phyloP scores from a whole-genome alignment of 1,140 invertebrate species.

The Pseudomyrmex dendroicus region DNA sequence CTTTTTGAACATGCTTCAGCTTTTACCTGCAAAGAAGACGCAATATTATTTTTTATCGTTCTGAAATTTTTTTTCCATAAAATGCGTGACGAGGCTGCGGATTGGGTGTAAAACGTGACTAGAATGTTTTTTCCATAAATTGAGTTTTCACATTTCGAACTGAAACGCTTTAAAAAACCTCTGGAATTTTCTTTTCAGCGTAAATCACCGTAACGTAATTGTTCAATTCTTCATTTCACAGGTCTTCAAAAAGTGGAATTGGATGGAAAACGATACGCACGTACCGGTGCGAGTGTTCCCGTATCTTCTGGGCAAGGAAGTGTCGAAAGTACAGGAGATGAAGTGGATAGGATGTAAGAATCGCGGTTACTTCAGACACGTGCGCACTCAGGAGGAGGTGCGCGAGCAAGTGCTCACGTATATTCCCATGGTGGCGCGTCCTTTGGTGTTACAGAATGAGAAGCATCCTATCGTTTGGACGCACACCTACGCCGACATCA shows the following conservation, averaged over 20 bases:
- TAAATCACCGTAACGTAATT: too few relatives aligned
- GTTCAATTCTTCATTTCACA: conserved; percentile 46
- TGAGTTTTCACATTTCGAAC: too few relatives aligned
- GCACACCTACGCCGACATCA: conserved; percentile 93
- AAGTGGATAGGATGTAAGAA: conserved; percentile 98
- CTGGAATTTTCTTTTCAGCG: too few relatives aligned
- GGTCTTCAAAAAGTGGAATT: conserved; percentile 95
- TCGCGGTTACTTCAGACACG: conserved; percentile 96
- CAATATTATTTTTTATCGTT: too few relatives aligned
- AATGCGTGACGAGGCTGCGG: too few relatives aligned
- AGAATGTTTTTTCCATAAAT: too few relatives aligned
- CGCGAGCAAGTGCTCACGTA: conserved; percentile 97
- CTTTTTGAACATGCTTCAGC: too few relatives aligned
- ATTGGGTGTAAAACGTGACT: too few relatives aligned
- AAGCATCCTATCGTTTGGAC: conserved; percentile 95
- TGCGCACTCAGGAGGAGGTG: conserved; percentile 96
- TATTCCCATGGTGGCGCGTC: conserved; percentile 94
- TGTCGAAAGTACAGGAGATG: conserved; percentile 95
- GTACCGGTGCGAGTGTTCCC: conserved; percentile 97
- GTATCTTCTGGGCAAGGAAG: conserved; percentile 98
- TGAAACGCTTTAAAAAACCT: not conserved
- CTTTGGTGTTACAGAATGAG: conserved; percentile 91
- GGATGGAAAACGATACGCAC: conserved; percentile 87
- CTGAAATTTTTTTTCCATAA: too few relatives aligned
- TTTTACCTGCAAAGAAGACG: too few relatives aligned